A percentile compares a stretch with the other conserved stretches of the same genome.
phyloP scores from a whole-genome alignment of 1,140 invertebrate species.

The Paralvinella palmiformis region DNA sequence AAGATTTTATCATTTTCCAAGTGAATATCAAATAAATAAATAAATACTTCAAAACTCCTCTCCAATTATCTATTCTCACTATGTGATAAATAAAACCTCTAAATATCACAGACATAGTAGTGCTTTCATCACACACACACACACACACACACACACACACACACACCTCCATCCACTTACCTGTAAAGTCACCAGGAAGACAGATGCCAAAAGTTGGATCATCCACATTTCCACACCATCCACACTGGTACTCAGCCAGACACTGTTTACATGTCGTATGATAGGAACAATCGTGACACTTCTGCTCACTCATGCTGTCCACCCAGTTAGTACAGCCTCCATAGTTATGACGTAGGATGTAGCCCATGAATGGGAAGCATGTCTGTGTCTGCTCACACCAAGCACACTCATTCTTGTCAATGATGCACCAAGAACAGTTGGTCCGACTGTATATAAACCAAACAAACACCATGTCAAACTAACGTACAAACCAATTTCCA shows the following conservation, averaged over 20 bases:
- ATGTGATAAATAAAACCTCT: no score
- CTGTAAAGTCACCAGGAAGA: constrained; percentile 53
- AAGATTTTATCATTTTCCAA: no score
- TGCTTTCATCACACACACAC: no score
- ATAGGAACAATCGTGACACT: constrained; percentile 72
- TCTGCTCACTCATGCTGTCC: constrained; percentile 56
- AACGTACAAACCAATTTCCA: no score
- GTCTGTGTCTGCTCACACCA: constrained; percentile 87
- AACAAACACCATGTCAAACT: no score
- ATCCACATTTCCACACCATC: constrained; percentile 84
- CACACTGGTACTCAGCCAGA: constrained; percentile 75
- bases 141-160: no score
- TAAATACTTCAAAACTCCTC: no score
- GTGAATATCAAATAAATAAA: no score
- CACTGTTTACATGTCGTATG: constrained; percentile 75
- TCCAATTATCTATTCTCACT: no score
- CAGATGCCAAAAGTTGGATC: constrained; percentile 76
- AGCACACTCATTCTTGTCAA: constrained; percentile 78
- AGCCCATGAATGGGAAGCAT: constrained; percentile 90
- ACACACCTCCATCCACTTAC: constrained; percentile 29
- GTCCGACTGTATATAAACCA: constrained; percentile 23
- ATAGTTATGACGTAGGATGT: constrained; percentile 88
- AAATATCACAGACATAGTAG: no score
- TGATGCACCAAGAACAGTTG: constrained; percentile 75
- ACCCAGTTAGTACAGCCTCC: constrained; percentile 88